These are phyloP conservation scores for Clarias batrachus DNA, from an alignment of 2,113 vertebrate species.

Conservation along the genomic window DNA sequence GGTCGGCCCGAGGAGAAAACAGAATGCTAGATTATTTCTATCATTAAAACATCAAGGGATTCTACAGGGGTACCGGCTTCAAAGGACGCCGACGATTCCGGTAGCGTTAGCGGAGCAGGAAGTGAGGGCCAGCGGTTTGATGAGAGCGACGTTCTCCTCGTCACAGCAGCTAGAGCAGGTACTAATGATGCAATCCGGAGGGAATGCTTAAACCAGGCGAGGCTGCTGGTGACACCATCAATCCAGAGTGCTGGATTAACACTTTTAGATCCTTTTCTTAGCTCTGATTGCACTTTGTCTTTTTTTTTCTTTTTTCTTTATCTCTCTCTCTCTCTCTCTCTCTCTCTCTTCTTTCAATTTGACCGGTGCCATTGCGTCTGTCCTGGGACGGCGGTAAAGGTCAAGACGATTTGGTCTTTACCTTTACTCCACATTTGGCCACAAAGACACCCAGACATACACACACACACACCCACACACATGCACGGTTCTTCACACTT, in stretches of 20 bases:
- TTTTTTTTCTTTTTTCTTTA: not conserved
- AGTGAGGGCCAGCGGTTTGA: slow-evolving; percentile 18
- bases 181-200: slow-evolving; percentile 17
- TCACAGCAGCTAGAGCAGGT: not conserved
- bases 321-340: not conserved
- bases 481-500: slow-evolving; percentile 52
- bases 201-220: not conserved
- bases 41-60: slow-evolving; percentile 77
- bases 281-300: slow-evolving; percentile 9
- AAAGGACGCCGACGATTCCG: slow-evolving; percentile 64
- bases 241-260: not conserved
- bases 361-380: slow-evolving; percentile 54
- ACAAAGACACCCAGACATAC: not conserved
- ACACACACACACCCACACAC: slow-evolving; percentile 17
- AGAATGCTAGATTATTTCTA: slow-evolving; percentile 71
- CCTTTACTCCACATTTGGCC: not conserved
- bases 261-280: slow-evolving; percentile 39
- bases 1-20: slow-evolving; percentile 59
- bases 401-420: slow-evolving; percentile 51
- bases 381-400: slow-evolving; percentile 69
- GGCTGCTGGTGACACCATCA: not conserved
- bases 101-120: slow-evolving; percentile 12
- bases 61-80: slow-evolving; percentile 67
- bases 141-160: not conserved
- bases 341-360: slow-evolving; percentile 13